Evolutionary conservation across 2,113 vertebrate species (phyloP).

Genomic region (Natator depressus): DNA sequence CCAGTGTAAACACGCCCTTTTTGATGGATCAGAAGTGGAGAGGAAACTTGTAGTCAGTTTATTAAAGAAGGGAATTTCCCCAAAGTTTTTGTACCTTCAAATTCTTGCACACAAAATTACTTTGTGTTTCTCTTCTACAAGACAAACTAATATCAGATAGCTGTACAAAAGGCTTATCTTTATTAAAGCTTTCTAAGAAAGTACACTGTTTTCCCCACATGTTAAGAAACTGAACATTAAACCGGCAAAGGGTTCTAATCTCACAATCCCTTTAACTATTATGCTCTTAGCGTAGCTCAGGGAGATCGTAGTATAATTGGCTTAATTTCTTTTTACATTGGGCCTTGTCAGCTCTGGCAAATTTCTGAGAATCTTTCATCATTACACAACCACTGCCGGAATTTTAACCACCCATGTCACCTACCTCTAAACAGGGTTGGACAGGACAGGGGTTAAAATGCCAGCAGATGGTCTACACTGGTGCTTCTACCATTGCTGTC

Average conservation of each 20-base stretch:
- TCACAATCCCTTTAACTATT: rapidly evolving
- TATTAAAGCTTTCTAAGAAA: background rate
- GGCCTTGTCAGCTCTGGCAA: background rate
- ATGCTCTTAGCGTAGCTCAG: background rate
- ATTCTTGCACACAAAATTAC: background rate
- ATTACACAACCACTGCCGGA: background rate
- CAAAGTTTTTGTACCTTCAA: background rate
- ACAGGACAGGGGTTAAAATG: background rate
- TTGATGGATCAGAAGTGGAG: background rate
- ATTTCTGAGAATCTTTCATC: background rate
- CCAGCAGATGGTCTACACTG: background rate
- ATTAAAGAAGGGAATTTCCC: background rate
- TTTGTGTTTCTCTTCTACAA: background rate
- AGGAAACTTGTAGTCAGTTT: rapidly evolving
- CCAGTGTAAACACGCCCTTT: background rate
- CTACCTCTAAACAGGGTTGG: rapidly evolving
- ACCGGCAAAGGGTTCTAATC: background rate
- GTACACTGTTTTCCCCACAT: rapidly evolving
- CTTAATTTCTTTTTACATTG: background rate
- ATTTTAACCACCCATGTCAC: background rate
- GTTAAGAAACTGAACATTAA: background rate
- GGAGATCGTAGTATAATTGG: background rate
- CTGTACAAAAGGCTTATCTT: background rate
- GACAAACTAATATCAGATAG: rapidly evolving
- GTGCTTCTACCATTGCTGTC: background rate